Evolutionary conservation across 35 echinoderm and acorn worm genomes (phyloP), one percentile per base, ranked within the genome.

Genomic region (Heliocidaris tuberculata): DNA sequence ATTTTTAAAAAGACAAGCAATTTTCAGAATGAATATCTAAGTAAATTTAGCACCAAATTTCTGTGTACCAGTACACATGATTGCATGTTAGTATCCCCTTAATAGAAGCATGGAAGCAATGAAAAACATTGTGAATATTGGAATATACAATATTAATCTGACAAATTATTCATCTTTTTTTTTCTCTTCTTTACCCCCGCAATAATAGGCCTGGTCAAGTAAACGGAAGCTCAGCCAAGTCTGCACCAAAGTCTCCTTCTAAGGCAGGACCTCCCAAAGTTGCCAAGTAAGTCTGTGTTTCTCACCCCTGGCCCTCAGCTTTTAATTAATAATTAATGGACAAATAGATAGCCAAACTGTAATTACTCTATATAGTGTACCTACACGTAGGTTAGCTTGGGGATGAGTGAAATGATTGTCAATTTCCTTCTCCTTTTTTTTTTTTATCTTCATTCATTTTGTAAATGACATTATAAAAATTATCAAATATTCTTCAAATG

Each of bases 191-290:
- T 89, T 89, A 48, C 87, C 47, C 16, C 87, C 7, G 16, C 87
- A 31, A 47, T 48, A 89, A 89, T 48, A 89, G 87, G 47, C 87
- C 87, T 89, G 87, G 87, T 89, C 87, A 89, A 48, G 31, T 89
- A 8, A 89, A 89, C 87, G 87, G 87, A 16, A 89, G 87, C 47
- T 89, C 87, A 89, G 31, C 12, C 87, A 32, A 48, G 31, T 89
- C 87, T 47, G 87, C 87, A 47, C 87, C 87, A 78, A 78, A 78
- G 65, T 78, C 65, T 78, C 65, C 65, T 78, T 78, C 87, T 17
- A 32, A 48, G 31, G 9, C 87, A 89, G 87, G 31, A 47, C 87
- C 87, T 89, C 87, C 87, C 0, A 32, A 32, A 32, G 87, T 89
- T 89, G 4, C 87, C 87, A 89, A 89, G 87, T 89, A 89, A 42